Percentiles rank a stretch among this genome's conserved stretches.
Conservation (phyloP, 1,140 invertebrate genomes). For the Sipha flava region DNA sequence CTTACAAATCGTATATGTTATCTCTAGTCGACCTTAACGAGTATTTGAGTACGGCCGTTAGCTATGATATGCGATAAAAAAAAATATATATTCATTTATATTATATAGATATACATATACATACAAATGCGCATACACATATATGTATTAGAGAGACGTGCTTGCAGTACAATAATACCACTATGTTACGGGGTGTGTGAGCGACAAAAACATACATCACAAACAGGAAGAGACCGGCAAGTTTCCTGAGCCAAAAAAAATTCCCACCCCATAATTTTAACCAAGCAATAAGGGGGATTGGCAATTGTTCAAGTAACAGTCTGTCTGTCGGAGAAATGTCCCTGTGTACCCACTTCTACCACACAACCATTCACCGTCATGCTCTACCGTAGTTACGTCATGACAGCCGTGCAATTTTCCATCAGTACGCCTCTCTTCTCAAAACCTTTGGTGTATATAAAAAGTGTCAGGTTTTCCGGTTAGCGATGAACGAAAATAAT, state of each 20-base stretch:
- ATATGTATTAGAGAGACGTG: not conserved
- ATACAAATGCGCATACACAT: too few species aligned
- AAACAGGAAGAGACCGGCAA: not conserved
- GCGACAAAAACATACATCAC: constrained; percentile 21
- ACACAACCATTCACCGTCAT: too few species aligned
- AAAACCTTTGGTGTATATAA: not conserved
- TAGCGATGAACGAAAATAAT: not conserved
- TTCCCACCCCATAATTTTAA: not conserved
- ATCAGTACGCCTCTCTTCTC: not conserved
- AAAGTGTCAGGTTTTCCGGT: not conserved
- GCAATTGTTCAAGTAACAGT: constrained; percentile 28
- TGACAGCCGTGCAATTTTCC: not conserved
- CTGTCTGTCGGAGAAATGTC: constrained; percentile 10
- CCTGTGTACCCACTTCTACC: not conserved
- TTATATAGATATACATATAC: not conserved
- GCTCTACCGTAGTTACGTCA: too few species aligned
- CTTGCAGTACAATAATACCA: not conserved
- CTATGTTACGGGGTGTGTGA: not conserved
- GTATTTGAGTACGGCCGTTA: not conserved
- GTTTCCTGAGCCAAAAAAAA: not conserved
- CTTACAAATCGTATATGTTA: not conserved
- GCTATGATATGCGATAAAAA: not conserved
- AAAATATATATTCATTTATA: not conserved
- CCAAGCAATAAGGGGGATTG: not conserved
- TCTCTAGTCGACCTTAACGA: not conserved